These are phyloP conservation scores for Listronotus bonariensis DNA, from an alignment of 1,140 invertebrate genomes.

Conservation along the genomic window DNA sequence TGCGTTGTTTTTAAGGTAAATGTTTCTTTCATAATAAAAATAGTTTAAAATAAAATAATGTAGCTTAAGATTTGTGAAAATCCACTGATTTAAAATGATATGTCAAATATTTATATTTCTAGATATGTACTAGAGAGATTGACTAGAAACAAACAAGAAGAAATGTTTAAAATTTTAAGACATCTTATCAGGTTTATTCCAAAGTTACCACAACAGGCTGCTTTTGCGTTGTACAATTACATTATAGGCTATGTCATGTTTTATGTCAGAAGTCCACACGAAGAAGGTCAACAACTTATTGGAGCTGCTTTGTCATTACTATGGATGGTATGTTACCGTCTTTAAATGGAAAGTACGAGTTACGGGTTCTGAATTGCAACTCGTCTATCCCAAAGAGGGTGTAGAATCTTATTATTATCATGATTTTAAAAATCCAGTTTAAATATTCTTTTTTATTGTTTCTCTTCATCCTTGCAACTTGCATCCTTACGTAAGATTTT, in stretches of 20 bases:
- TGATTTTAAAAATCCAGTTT: too few species aligned
- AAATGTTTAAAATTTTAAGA: constrained; percentile 91
- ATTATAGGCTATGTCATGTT: constrained; percentile 99
- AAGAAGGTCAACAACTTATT: constrained; percentile 88
- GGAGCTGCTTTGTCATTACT: constrained; percentile 91
- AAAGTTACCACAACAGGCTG: constrained; percentile 93
- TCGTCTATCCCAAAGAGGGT: too few species aligned
- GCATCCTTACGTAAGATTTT: too few species aligned
- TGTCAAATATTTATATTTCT: constrained; percentile 55
- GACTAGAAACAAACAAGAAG: constrained; percentile 92
- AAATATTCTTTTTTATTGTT: too few species aligned
- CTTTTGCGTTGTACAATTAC: constrained; percentile 98
- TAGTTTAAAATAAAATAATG: too few species aligned
- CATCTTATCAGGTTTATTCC: constrained; percentile 93
- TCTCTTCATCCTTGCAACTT: too few species aligned
- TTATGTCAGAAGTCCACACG: constrained; percentile 93
- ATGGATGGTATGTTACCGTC: constrained; percentile 90
- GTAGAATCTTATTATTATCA: too few species aligned
- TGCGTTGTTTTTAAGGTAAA: constrained; percentile 72
- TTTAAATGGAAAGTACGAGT: too few species aligned
- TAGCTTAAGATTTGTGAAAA: too few species aligned
- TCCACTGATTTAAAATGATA: too few species aligned
- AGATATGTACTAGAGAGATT: constrained; percentile 95
- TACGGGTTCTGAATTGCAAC: too few species aligned
- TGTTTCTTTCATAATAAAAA: background rate